Base-by-base conservation (phyloP, 2,888 invertebrate species). In the Dicycla oo region DNA sequence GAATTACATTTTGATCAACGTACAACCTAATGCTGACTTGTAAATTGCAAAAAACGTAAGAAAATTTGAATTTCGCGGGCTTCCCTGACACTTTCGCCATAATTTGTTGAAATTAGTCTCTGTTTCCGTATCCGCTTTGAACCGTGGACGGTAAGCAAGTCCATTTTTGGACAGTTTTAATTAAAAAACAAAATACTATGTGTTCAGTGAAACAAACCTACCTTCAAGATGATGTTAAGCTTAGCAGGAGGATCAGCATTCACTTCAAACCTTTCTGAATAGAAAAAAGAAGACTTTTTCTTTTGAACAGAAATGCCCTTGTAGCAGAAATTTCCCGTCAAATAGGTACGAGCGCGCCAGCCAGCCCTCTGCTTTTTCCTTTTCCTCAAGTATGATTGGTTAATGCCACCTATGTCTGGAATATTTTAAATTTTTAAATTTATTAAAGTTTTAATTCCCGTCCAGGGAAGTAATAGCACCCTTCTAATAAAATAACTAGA, bases 231-330 rank as follows among this genome's bases (percentile, higher is more conserved):
- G 34, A 89, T 45, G 45, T 34, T 49, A 6, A 83, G 26, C 49
- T 80, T 80, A 11, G 81, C 83, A 26, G 83, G 80, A 34, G 77
- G 72, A n/a, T 66, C 72, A 11, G 83, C 73, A 15, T 58, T 69
- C 3, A 94, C 94, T 70, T 90, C 88, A 83, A 95, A 95, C 54
- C 72, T 88, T 75, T 95, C 95, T 0, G 89, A 86, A 78, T 94
- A 95, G 81, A 95, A 94, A 60, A 93, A 87, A 0, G 90, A 60
- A 1, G 34, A 26, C 8, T 76, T 79, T 56, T 87, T 89, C 49
- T 84, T 85, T 63, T 86, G 90, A 0, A 69, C 20, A 2, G 3
- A 0, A 5, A 15, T 0, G 56, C 83, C 86, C 77, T 86, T 91
- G 80, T 86, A 94, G 74, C 95, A 95, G 51, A 85, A 87, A 74